Evolutionary conservation across 2,113 vertebrate genomes (phyloP).

Genomic region (Psittacula cyanocephala): DNA sequence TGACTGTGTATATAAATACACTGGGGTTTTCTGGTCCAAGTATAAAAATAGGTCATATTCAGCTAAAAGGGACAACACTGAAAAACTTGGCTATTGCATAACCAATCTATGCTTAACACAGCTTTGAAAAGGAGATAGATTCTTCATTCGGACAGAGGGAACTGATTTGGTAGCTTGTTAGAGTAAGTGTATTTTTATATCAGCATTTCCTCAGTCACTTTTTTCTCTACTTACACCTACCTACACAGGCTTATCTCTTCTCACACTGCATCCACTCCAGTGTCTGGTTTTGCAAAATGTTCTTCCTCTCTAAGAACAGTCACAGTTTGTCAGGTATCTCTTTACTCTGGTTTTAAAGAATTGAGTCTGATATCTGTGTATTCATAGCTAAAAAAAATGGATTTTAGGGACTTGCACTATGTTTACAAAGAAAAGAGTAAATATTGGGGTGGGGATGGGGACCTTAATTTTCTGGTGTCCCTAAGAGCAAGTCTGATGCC

Average conservation of each 20-base stretch:
- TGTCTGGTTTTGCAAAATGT: background rate
- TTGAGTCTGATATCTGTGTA: background rate
- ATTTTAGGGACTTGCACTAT: background rate
- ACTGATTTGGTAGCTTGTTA: conserved; percentile 77
- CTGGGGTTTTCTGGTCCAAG: background rate
- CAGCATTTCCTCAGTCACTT: background rate
- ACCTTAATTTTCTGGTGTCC: background rate
- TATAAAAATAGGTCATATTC: background rate
- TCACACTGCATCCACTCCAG: background rate
- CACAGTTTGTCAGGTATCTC: background rate
- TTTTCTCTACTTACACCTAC: background rate
- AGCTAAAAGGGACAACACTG: background rate
- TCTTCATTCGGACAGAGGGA: conserved; percentile 26
- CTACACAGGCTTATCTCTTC: background rate
- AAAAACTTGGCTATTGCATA: background rate
- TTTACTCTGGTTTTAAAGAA: background rate
- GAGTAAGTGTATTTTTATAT: conserved; percentile 47
- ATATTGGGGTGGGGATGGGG: background rate
- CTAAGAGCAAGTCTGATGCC: background rate
- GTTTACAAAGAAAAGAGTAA: background rate
- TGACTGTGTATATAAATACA: too few relatives aligned
- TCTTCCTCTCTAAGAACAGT: background rate
- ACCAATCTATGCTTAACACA: background rate
- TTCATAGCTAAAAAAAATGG: background rate
- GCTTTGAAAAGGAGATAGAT: conserved; percentile 27